Conservation (phyloP, 2,888 invertebrate genomes). For the Cyrtodaria siliqua region DNA sequence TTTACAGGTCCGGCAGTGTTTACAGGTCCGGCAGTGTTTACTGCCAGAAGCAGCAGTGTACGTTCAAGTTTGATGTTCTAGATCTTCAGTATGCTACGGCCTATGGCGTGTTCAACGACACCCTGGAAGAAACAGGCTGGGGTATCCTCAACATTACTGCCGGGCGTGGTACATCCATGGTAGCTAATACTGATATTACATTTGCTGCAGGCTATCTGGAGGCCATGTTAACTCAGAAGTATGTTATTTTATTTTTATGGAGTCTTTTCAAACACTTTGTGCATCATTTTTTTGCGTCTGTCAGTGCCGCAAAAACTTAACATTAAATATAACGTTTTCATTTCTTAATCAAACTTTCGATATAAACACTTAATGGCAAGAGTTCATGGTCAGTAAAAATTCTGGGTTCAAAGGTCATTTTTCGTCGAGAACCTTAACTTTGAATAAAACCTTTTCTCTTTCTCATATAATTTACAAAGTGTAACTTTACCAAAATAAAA, state of each 20-base stretch:
- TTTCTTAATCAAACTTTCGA: too few species aligned
- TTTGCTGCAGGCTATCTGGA: constrained; percentile 83
- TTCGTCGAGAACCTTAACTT: too few species aligned
- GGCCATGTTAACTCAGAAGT: constrained; percentile 81
- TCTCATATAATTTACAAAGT: too few species aligned
- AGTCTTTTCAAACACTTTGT: too few species aligned
- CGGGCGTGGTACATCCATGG: constrained; percentile 64
- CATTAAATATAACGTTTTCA: too few species aligned
- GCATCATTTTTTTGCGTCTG: too few species aligned
- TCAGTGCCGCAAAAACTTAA: too few species aligned
- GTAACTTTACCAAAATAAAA: too few species aligned
- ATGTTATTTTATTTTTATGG: constrained; percentile 38
- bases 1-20: constrained; percentile 62
- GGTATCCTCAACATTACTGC: constrained; percentile 81
- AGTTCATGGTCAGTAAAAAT: too few species aligned
- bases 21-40: constrained; percentile 66
- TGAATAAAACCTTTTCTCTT: too few species aligned
- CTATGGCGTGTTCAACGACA: constrained; percentile 78
- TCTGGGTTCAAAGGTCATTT: too few species aligned
- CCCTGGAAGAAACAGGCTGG: constrained; percentile 80
- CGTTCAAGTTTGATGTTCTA: constrained; percentile 53
- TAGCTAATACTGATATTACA: constrained; percentile 76
- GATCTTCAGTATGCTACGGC: constrained; percentile 72
- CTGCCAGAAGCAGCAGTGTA: constrained; percentile 64
- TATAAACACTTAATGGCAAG: too few species aligned